Evolutionary conservation across 2,113 vertebrate genomes (phyloP).

Genomic region (Stegastes partitus): DNA sequence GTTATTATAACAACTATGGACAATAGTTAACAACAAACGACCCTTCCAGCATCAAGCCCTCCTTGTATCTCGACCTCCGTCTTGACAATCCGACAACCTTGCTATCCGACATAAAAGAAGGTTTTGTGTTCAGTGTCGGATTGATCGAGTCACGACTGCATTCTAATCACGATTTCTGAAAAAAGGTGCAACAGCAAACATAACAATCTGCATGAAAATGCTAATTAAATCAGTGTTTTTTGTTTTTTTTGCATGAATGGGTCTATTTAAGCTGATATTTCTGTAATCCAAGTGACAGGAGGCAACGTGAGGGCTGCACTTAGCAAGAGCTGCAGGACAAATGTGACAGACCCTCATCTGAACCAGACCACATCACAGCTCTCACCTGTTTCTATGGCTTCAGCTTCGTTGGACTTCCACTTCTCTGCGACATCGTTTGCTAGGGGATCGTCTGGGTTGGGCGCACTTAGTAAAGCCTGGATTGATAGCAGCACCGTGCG

Average conservation of each 20-base stretch:
- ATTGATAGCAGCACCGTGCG: constrained; percentile 99
- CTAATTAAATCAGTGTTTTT: no score
- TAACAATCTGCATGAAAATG: no score
- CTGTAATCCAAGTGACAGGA: background rate
- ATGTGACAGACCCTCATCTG: background rate
- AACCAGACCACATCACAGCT: background rate
- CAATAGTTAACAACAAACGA: no score
- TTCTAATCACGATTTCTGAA: background rate
- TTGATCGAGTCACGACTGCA: no score
- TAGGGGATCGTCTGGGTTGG: constrained; percentile 98
- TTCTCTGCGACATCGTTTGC: constrained; percentile 99
- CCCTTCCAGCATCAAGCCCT: no score
- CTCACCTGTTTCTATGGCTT: constrained; percentile 99
- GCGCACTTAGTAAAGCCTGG: constrained; percentile 99
- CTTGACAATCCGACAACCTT: no score
- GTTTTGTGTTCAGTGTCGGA: no score
- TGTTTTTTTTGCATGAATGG: no score
- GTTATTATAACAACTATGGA: no score
- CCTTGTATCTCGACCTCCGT: no score
- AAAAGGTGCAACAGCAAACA: background rate
- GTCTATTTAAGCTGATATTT: no score
- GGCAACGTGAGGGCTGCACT: background rate
- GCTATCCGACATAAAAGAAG: no score
- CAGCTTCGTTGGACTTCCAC: constrained; percentile 98
- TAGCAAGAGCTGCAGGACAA: background rate